These are phyloP conservation scores for Acanthosepion esculentum DNA, from an alignment of 2,888 invertebrate genomes.

Conservation along the genomic window DNA sequence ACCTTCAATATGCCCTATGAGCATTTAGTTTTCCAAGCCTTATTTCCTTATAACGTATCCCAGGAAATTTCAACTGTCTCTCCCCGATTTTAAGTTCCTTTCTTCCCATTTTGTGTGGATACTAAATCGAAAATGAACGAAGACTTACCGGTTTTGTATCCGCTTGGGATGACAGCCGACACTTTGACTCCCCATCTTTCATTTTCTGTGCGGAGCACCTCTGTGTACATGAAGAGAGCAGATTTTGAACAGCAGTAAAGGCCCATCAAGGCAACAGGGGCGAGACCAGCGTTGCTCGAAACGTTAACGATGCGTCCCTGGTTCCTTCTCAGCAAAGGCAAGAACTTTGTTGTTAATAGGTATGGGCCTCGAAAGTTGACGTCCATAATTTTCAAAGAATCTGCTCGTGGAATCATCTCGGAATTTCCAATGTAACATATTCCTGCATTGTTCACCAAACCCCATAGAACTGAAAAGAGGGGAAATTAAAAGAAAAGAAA, in stretches of 20 bases:
- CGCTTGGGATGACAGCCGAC: slow-evolving; percentile 68
- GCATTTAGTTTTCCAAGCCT: too few relatives aligned
- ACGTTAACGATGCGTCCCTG: slow-evolving; percentile 68
- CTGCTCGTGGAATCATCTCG: slow-evolving; percentile 65
- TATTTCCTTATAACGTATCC: too few relatives aligned
- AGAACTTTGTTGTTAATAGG: slow-evolving; percentile 64
- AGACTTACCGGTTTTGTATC: slow-evolving; percentile 66
- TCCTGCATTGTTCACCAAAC: slow-evolving; percentile 70
- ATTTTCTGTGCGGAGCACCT: slow-evolving; percentile 65
- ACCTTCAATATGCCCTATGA: too few relatives aligned
- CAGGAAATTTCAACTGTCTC: too few relatives aligned
- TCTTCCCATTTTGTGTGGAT: too few relatives aligned
- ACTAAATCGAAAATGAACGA: not conserved
- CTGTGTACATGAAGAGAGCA: slow-evolving; percentile 64
- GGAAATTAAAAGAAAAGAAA: not conserved
- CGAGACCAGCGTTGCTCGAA: slow-evolving; percentile 67
- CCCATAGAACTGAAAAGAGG: slow-evolving; percentile 61
- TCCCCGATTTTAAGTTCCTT: too few relatives aligned
- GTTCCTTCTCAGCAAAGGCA: slow-evolving; percentile 64
- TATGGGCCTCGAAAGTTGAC: slow-evolving; percentile 67
- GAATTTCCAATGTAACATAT: slow-evolving; percentile 66
- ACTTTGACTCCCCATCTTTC: slow-evolving; percentile 66
- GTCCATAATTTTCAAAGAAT: slow-evolving; percentile 63
- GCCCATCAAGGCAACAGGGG: slow-evolving; percentile 63
- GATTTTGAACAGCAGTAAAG: slow-evolving; percentile 69